Conservation (phyloP, 2,888 invertebrate genomes). For the Meandrusa payeni region DNA sequence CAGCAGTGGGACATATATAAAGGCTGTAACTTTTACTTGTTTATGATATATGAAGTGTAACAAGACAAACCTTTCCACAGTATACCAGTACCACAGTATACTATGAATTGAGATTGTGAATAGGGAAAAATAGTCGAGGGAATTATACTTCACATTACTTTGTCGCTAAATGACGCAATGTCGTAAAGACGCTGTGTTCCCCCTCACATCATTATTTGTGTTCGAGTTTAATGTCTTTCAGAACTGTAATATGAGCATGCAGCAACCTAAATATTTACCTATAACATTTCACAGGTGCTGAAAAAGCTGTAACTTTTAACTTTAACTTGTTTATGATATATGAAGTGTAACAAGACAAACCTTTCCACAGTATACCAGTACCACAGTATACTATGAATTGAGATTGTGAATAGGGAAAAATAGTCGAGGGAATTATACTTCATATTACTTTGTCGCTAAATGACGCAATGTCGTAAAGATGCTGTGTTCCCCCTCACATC, state of each 20-base stretch:
- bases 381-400: too few relatives aligned
- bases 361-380: too few relatives aligned
- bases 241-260: background rate
- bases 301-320: too few relatives aligned
- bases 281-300: background rate
- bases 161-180: background rate
- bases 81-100: too few relatives aligned
- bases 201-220: constrained; percentile 1
- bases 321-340: too few relatives aligned
- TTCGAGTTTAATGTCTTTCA: constrained; percentile 1
- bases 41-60: too few relatives aligned
- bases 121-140: background rate
- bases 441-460: background rate
- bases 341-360: too few relatives aligned
- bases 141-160: background rate
- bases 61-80: too few relatives aligned
- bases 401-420: background rate
- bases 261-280: background rate
- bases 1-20: too few relatives aligned
- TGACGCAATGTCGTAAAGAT: background rate
- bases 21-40: too few relatives aligned
- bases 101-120: background rate
- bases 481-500: background rate
- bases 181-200: background rate
- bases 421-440: background rate